Percentiles rank a stretch among this genome's conserved stretches.
Evolutionary conservation across 2,888 invertebrate genomes (phyloP).

Genomic region (Chloromyia formosa): DNA sequence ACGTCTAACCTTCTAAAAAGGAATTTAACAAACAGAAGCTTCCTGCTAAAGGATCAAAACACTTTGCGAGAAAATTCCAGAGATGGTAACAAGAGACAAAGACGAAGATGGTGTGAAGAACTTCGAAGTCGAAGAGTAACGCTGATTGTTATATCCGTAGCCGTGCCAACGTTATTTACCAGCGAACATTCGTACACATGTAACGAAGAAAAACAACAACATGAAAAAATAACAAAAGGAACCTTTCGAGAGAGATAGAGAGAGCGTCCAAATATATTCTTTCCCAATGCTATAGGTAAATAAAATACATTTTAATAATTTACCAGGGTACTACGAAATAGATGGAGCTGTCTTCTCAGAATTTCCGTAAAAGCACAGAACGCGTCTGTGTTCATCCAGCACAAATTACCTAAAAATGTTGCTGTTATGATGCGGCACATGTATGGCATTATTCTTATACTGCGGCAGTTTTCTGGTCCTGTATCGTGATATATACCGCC

Average conservation of each 20-base stretch:
- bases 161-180: slow-evolving; percentile 27
- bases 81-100: neutral
- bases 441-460: neutral
- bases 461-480: neutral
- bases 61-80: neutral
- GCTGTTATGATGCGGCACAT: slow-evolving; percentile 4
- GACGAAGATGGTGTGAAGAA: slow-evolving; percentile 8
- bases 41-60: slow-evolving; percentile 1
- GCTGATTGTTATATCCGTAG: slow-evolving; percentile 35
- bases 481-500: slow-evolving; percentile 14
- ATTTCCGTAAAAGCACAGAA: no score
- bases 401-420: slow-evolving; percentile 24
- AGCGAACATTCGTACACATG: neutral
- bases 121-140: slow-evolving; percentile 4
- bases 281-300: slow-evolving; percentile 45
- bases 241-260: slow-evolving; percentile 21
- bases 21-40: neutral
- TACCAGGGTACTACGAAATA: slow-evolving; percentile 35
- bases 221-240: slow-evolving; percentile 24
- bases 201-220: neutral
- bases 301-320: slow-evolving; percentile 50
- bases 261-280: slow-evolving; percentile 16
- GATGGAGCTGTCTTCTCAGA: slow-evolving; percentile 1
- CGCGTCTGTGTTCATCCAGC: neutral
- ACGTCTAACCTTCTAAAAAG: neutral